Conservation (phyloP, 1,140 invertebrate species). For the Cyclina sinensis region DNA sequence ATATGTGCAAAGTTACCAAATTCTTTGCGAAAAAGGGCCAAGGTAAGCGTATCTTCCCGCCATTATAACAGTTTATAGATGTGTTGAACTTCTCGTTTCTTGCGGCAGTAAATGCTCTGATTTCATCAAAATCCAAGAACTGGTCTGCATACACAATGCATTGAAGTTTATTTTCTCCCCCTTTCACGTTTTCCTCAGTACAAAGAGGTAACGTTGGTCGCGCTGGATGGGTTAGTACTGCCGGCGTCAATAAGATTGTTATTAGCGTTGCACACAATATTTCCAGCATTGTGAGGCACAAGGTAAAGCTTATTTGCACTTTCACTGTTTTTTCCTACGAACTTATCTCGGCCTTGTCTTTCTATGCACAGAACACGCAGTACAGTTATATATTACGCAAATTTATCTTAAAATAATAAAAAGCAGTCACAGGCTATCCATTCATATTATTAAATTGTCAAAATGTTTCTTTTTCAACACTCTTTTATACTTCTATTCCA, state of each 20-base stretch:
- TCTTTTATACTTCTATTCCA: no score
- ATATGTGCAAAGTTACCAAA: conserved; percentile 35
- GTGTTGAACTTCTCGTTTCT: conserved; percentile 32
- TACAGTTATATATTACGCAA: no score
- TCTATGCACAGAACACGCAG: no score
- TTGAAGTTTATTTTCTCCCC: neutral
- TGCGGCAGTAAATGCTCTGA: neutral
- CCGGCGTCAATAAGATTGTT: neutral
- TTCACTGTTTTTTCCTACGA: no score
- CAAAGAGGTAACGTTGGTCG: conserved; percentile 28
- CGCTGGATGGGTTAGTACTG: conserved; percentile 31
- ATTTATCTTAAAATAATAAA: no score
- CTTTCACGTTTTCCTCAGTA: neutral
- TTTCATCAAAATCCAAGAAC: conserved; percentile 44
- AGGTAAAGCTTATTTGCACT: no score
- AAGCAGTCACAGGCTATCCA: no score
- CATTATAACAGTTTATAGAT: conserved; percentile 35
- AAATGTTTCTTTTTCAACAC: no score
- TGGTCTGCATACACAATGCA: conserved; percentile 21
- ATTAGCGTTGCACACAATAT: neutral
- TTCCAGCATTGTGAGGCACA: neutral
- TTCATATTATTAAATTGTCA: no score
- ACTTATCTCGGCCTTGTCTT: no score
- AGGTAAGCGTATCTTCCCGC: conserved; percentile 43
- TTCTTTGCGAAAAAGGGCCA: conserved; percentile 53